Evolutionary conservation across 2,888 invertebrate species (phyloP).

Genomic region (Diarsia brunnea): DNA sequence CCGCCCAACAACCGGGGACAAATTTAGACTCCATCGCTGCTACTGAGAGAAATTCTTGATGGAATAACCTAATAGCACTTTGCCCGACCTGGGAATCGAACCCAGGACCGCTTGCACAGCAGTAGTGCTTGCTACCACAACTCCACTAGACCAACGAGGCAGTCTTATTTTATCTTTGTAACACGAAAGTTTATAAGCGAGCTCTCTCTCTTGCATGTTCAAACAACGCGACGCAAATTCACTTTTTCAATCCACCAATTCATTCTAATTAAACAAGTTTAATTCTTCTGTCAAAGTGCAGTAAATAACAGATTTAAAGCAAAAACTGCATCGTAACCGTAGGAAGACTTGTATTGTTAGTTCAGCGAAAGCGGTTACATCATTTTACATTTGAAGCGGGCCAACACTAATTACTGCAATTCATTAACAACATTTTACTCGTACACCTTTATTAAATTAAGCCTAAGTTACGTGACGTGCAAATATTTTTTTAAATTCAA

Average conservation of each 20-base stretch:
- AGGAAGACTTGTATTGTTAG: slow-evolving; percentile 63
- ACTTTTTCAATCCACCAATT: slow-evolving; percentile 26
- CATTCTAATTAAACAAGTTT: slow-evolving; percentile 25
- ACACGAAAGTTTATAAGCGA: neutral
- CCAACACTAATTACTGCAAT: slow-evolving; percentile 67
- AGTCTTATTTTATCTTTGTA: too few species aligned
- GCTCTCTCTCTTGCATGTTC: neutral
- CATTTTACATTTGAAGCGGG: slow-evolving; percentile 62
- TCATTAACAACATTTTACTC: slow-evolving; percentile 67
- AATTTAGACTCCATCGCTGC: too few species aligned
- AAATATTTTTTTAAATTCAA: slow-evolving; percentile 54
- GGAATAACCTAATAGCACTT: too few species aligned
- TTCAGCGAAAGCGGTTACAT: slow-evolving; percentile 66
- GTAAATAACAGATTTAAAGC: slow-evolving; percentile 37
- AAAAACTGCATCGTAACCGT: slow-evolving; percentile 60
- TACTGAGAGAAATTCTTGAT: too few species aligned
- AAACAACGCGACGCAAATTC: neutral
- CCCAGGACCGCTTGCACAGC: too few species aligned
- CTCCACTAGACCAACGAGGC: too few species aligned
- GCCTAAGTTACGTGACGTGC: slow-evolving; percentile 62
- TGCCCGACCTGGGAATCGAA: too few species aligned
- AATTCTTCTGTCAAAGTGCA: slow-evolving; percentile 52
- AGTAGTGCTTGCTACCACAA: too few species aligned
- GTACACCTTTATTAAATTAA: slow-evolving; percentile 57
- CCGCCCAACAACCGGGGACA: too few species aligned